These are phyloP conservation scores for Tolypeutes matacus DNA, from an alignment of 2,797 vertebrate species.

Conservation along the genomic window DNA sequence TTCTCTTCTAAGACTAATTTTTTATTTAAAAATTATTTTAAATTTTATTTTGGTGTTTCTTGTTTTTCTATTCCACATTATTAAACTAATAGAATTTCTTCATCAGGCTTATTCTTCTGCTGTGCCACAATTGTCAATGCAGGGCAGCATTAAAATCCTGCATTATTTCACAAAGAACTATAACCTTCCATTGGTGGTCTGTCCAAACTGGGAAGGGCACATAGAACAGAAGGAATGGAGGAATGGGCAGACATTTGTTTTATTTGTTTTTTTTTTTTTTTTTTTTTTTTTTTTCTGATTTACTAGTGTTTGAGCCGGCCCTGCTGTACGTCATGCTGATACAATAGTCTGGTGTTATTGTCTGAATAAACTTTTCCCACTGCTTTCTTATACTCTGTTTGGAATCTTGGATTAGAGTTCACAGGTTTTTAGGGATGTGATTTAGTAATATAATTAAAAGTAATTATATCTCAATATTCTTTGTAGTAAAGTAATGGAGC, in stretches of 20 bases:
- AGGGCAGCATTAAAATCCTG: not conserved
- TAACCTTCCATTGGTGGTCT: not conserved
- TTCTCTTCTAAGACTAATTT: not conserved
- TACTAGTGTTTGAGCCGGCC: not conserved
- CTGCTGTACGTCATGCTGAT: not conserved
- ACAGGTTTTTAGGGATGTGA: not conserved
- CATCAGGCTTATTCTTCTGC: not conserved
- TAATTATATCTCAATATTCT: not conserved
- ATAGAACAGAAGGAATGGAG: not conserved
- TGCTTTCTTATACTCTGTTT: not conserved
- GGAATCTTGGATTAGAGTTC: not conserved
- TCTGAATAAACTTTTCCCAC: not conserved
- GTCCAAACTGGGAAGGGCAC: not conserved
- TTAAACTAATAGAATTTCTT: not conserved
- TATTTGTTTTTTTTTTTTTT: not conserved
- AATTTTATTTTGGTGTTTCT: not conserved
- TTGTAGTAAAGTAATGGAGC: not conserved
- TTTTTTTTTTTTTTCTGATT: not conserved
- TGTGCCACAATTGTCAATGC: not conserved
- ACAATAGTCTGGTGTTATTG: not conserved
- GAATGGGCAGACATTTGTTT: not conserved
- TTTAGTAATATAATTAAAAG: not conserved
- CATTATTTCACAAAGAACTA: not conserved
- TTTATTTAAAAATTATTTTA: not conserved
- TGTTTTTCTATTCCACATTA: not conserved